Evolutionary conservation across 2,113 vertebrate genomes (phyloP).

Genomic region (Arizona elegans): DNA sequence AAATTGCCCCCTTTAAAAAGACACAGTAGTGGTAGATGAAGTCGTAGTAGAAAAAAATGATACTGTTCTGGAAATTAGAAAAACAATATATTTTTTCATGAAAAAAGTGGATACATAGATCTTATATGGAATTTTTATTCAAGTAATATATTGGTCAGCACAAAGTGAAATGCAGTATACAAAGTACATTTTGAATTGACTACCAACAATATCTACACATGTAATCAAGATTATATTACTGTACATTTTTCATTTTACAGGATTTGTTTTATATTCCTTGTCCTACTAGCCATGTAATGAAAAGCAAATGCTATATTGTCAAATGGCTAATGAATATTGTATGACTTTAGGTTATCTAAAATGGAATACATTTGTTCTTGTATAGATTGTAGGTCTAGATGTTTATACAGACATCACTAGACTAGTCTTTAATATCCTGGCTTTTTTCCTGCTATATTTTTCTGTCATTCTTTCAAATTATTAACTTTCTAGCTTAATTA

Average conservation of each 20-base stretch:
- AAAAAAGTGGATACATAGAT: neutral
- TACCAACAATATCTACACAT: constrained; percentile 9
- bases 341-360: constrained; percentile 23
- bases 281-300: neutral
- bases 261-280: neutral
- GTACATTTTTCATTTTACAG: neutral
- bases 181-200: neutral
- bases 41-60: neutral
- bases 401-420: neutral
- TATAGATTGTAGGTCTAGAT: neutral
- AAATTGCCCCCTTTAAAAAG: neutral
- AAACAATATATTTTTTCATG: neutral
- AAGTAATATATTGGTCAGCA: constrained; percentile 25
- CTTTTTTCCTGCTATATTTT: neutral
- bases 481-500: neutral
- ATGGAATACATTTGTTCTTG: constrained; percentile 9
- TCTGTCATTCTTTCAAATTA: neutral
- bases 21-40: neutral
- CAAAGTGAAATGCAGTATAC: constrained; percentile 5
- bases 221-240: neutral
- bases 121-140: constrained; percentile 46
- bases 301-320: constrained; percentile 19
- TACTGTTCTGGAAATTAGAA: neutral
- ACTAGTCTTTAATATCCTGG: neutral
- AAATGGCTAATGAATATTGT: neutral